Percentiles rank a stretch among this genome's conserved stretches.
Evolutionary conservation across 2,797 vertebrate genomes (phyloP).

Genomic region (Pipistrellus nathusii): DNA sequence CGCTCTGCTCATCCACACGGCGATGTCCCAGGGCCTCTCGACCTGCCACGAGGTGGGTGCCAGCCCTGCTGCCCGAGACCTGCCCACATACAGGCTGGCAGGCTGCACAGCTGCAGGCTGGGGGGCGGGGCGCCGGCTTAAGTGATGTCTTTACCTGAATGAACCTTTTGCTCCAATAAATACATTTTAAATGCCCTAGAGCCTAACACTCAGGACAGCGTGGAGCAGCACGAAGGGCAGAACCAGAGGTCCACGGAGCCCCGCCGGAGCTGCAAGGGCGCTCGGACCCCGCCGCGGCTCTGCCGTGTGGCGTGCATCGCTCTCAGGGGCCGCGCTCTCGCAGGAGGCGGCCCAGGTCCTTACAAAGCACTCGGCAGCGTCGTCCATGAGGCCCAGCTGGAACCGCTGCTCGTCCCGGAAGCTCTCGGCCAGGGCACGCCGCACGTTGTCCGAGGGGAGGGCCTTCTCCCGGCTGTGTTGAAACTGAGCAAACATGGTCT

Average conservation of each 20-base stretch:
- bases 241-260: not conserved
- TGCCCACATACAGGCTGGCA: not conserved
- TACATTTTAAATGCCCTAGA: not conserved
- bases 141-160: not conserved
- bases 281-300: not conserved
- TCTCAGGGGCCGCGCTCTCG: not conserved
- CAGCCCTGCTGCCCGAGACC: not conserved
- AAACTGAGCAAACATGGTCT: conserved; percentile 98
- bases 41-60: not conserved
- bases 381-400: conserved; percentile 99
- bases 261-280: not conserved
- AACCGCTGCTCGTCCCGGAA: conserved; percentile 99
- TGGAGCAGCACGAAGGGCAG: not conserved
- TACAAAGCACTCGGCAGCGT: conserved; percentile 99
- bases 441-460: conserved; percentile 96
- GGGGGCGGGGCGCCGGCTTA: not conserved
- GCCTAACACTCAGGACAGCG: not conserved
- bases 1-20: not conserved
- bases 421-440: conserved; percentile 97
- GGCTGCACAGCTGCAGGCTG: no score
- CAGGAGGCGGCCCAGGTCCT: conserved; percentile 77
- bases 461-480: conserved; percentile 97
- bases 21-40: not conserved
- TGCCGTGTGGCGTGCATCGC: not conserved
- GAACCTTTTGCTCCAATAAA: not conserved